A percentile compares a stretch with the other conserved stretches of the same genome.
These are phyloP conservation scores for Dryobota labecula DNA, from an alignment of 2,888 invertebrate species.

Conservation along the genomic window DNA sequence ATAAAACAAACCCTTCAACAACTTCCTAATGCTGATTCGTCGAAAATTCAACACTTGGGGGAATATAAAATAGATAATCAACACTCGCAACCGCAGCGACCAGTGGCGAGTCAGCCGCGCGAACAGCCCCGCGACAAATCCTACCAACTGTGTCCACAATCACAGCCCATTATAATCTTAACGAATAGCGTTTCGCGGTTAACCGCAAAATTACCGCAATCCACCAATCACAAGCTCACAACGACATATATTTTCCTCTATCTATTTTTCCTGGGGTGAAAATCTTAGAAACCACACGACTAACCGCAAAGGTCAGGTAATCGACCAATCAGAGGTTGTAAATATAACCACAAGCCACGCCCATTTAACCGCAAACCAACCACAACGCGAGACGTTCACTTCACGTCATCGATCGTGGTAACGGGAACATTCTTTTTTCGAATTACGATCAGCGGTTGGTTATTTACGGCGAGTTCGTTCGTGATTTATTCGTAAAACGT, in stretches of 20 bases:
- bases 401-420: constrained; percentile 86
- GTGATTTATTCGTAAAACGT: constrained; percentile 64
- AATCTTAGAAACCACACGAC: constrained; percentile 91
- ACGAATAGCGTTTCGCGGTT: constrained; percentile 88
- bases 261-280: constrained; percentile 89
- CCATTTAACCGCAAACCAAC: constrained; percentile 92
- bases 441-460: constrained; percentile 72
- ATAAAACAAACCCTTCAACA: constrained; percentile 47
- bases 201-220: constrained; percentile 86
- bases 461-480: constrained; percentile 67
- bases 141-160: constrained; percentile 70
- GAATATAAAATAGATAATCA: constrained; percentile 66
- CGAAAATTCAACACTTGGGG: constrained; percentile 48
- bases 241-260: constrained; percentile 86
- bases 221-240: constrained; percentile 84
- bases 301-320: constrained; percentile 91
- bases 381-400: constrained; percentile 89
- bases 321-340: constrained; percentile 91
- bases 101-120: constrained; percentile 65
- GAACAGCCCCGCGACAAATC: constrained; percentile 83
- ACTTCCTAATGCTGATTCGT: constrained; percentile 58
- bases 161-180: constrained; percentile 87
- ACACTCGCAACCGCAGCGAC: constrained; percentile 65
- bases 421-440: constrained; percentile 81
- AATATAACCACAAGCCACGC: constrained; percentile 92